A percentile compares a stretch with the other conserved stretches of the same genome.
Evolutionary conservation across 2,888 invertebrate genomes (phyloP).

Genomic region (Drosophila leonis): DNA sequence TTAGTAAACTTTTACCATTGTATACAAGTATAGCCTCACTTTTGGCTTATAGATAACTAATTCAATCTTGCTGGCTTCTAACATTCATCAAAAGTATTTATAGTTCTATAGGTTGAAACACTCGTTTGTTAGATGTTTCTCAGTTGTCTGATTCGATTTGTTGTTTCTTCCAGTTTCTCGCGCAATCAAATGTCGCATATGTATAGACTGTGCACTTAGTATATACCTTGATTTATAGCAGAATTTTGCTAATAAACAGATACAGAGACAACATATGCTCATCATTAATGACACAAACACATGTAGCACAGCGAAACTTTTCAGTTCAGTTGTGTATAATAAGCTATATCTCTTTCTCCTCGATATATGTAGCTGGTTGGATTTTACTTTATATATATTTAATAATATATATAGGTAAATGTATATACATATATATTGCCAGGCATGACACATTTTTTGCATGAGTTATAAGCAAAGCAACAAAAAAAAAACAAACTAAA

Average conservation of each 20-base stretch:
- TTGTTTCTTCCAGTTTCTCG: conserved; percentile 48
- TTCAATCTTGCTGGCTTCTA: not conserved
- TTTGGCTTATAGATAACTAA: not conserved
- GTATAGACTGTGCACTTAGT: conserved; percentile 16
- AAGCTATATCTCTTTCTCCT: conserved; percentile 20
- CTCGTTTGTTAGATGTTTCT: not conserved
- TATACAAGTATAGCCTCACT: not conserved
- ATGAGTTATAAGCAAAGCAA: conserved; percentile 49
- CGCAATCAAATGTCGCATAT: conserved; percentile 29
- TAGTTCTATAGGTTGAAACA: not conserved
- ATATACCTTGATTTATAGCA: conserved; percentile 43
- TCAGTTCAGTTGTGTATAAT: conserved; percentile 17
- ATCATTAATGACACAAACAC: conserved; percentile 46
- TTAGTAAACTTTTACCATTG: too few relatives aligned
- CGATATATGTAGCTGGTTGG: conserved; percentile 25
- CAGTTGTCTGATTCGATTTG: not conserved
- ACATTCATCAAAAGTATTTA: not conserved
- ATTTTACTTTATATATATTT: conserved; percentile 47
- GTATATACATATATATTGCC: conserved; percentile 34
- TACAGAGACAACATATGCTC: conserved; percentile 37
- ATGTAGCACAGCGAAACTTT: conserved; percentile 28
- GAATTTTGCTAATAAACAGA: conserved; percentile 17
- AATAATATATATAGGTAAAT: not conserved
- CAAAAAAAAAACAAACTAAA: conserved; percentile 36
- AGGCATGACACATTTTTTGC: conserved; percentile 72